These are phyloP conservation scores for Microchirus variegatus DNA, from an alignment of 2,797 vertebrate species.

Conservation along the genomic window DNA sequence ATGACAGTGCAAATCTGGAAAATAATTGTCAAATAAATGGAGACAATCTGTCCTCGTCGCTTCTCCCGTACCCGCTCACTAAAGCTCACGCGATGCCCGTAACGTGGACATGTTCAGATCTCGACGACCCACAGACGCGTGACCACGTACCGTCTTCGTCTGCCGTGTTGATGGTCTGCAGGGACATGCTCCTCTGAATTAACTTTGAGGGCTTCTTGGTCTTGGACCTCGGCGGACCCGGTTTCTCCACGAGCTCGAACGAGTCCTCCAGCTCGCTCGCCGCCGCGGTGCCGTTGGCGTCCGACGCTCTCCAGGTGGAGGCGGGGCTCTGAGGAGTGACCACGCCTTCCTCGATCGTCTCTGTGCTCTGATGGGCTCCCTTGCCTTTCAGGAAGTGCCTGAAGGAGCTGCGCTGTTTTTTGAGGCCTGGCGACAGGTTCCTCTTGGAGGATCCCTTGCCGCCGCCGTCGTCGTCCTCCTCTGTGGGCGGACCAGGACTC, in stretches of 20 bases:
- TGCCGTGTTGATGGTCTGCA: constrained; percentile 73
- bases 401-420: constrained; percentile 76
- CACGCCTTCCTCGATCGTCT: constrained; percentile 59
- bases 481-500: constrained; percentile 6
- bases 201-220: constrained; percentile 70
- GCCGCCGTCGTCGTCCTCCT: constrained; percentile 49
- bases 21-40: too few relatives aligned
- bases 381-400: constrained; percentile 75
- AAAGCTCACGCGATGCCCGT: too few relatives aligned
- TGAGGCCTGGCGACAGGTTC: constrained; percentile 9
- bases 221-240: constrained; percentile 58
- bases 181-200: constrained; percentile 74
- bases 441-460: constrained; percentile 58
- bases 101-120: too few relatives aligned
- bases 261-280: constrained; percentile 66
- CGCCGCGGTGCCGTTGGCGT: constrained; percentile 19
- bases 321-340: constrained; percentile 50
- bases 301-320: constrained; percentile 19
- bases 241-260: constrained; percentile 72
- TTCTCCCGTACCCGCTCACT: too few relatives aligned
- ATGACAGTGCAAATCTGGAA: too few relatives aligned
- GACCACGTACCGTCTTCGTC: constrained; percentile 73
- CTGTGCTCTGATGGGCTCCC: constrained; percentile 57
- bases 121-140: too few relatives aligned
- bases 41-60: too few relatives aligned